Percentiles rank a stretch among this genome's conserved stretches.
These are phyloP conservation scores for Channa argus DNA, from an alignment of 2,113 vertebrate genomes.

Conservation along the genomic window DNA sequence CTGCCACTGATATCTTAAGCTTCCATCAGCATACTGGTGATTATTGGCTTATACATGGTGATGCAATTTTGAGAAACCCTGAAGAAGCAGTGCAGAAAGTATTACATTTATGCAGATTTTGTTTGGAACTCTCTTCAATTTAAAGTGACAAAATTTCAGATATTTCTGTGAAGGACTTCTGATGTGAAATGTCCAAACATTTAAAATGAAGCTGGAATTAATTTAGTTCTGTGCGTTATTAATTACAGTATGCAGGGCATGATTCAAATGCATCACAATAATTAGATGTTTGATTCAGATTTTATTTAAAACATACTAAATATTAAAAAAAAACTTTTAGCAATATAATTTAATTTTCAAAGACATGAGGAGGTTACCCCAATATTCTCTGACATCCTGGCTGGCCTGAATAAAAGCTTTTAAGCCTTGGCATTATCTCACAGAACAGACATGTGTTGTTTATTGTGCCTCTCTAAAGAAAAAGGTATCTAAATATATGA, in stretches of 20 bases:
- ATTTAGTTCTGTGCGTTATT: constrained; percentile 3
- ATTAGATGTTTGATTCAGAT: constrained; percentile 6
- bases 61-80: constrained; percentile 68
- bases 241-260: constrained; percentile 14
- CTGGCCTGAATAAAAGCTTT: background rate
- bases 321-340: background rate
- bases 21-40: constrained; percentile 50
- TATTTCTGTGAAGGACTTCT: constrained; percentile 9
- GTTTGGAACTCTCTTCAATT: background rate
- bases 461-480: background rate
- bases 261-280: constrained; percentile 2
- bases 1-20: constrained; percentile 48
- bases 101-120: constrained; percentile 31
- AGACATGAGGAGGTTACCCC: background rate
- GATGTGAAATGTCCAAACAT: constrained; percentile 7
- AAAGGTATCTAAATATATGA: too few species aligned
- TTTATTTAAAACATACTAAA: background rate
- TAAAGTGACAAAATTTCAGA: constrained; percentile 24
- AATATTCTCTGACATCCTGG: background rate
- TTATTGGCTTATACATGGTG: constrained; percentile 48
- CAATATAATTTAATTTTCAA: background rate
- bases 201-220: background rate
- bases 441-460: background rate
- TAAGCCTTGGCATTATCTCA: background rate
- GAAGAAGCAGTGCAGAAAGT: constrained; percentile 16